Evolutionary conservation across 2,113 vertebrate species (phyloP), one percentile per base, ranked within the genome.

Genomic region (Triplophysa tibetana): DNA sequence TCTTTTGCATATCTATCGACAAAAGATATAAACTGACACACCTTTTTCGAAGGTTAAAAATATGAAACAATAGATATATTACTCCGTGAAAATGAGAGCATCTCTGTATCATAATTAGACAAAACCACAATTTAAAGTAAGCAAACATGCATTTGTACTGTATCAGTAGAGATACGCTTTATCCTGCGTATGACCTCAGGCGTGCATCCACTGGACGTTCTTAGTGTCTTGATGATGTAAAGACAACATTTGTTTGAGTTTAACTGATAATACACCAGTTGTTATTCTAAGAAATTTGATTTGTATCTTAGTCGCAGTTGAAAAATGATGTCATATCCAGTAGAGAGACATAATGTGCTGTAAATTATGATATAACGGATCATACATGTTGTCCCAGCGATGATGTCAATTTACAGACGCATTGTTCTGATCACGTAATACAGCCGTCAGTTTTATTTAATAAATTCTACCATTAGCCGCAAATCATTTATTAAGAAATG

Each of bases 171-270:
- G 75, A 77, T 77, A 65, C 1, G 23, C 62, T 65, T 77, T 77
- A 77, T 77, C 75, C 75, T 16, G 26, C 62, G 21, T 16, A 54
- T 77, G 62, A 77, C 75, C 75, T 77, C 62, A 77, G 19, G 19
- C 0, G 61, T n/a, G n/a, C n/a, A n/a, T 21, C 43, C 61, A 76
- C 41, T 64, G 41, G 60, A 76, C 24, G 62, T 75, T 48, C 24
- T 16, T 5, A 33, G 5, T 19, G 74, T 33, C 61, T 38, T 6
- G 8, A 1, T 23, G 17, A 54, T 23, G 65, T 64, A 63, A 38
- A 62, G n/a, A 21, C 10, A 65, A 77, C 50, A 21, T 63, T 9
- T 50, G 74, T 76, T 61, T 52, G 74, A 64, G 74, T 64, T 76
- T 54, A 65, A 77, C 74, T 65, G 62, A 65, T 65, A 52, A 76